Evolutionary conservation across 2,797 vertebrate species (phyloP), one percentile per base, ranked within the genome.

Genomic region (Channa striata): DNA sequence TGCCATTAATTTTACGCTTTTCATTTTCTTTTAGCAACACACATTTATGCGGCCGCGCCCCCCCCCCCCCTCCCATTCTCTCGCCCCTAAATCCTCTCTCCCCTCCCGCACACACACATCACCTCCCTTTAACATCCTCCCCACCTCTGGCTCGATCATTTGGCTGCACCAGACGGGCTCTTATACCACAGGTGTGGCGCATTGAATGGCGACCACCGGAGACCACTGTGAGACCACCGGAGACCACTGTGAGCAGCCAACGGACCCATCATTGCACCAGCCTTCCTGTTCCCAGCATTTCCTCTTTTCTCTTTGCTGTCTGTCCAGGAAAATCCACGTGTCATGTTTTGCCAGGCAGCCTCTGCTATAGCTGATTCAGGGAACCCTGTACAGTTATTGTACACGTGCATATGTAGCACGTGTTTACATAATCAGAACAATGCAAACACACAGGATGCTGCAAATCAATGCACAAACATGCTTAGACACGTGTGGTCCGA

Each of bases 131-230:
- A 57, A 65, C 85, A 42, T 66, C 23, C 59, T 43, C 42, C 80
- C 47, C 42, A 52, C 43, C 59, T 64, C 65, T 75, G 54, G 67
- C 74, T 57, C 67, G 48, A 80, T 84, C 74, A 80, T 81, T 89
- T 90, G 81, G 83, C 75, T 4, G 6, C 69, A 75, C 71, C 77
- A 81, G 77, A 75, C 46, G 17, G 68, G 57, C 68, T 82, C 67
- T 71, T 72, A 77, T 66, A 71, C 74, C 84, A 77, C 84, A 91
- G 84, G 83, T 88, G 83, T 62, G 74, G 37, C 51, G 73, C 75
- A 66, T 17, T 86, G 74, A 88, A 83, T 86, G 67, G 86, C 85
- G 72, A 81, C 81, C 77, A 59, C 65, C 50, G 49, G 61, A 75
- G 72, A 51, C 58, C 54, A 37, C 14, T n/a, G n/a, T n/a, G n/a